These are phyloP conservation scores for Odontothrips loti DNA, from an alignment of 2,888 invertebrate species.

Conservation along the genomic window DNA sequence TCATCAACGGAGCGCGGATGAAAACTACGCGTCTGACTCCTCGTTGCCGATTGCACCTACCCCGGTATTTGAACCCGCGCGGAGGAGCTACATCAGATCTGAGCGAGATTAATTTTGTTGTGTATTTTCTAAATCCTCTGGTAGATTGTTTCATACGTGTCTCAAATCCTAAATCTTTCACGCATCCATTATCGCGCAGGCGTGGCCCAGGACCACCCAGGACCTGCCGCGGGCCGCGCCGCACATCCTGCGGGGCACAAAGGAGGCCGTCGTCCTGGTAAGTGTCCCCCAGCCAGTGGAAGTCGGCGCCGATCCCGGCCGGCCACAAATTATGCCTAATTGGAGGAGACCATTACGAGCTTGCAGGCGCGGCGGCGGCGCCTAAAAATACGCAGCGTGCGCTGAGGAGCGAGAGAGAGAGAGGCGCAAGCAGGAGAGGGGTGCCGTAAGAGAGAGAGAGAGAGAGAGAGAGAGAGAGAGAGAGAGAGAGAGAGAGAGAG, in stretches of 20 bases:
- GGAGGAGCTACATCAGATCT: too few relatives aligned
- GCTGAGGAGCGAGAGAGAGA: neutral
- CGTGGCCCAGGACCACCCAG: too few relatives aligned
- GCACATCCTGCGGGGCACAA: neutral
- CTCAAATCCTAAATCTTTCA: too few relatives aligned
- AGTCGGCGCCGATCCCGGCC: neutral
- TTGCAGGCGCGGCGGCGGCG: neutral
- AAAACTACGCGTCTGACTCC: too few relatives aligned
- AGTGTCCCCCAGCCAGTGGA: neutral
- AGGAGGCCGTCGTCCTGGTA: neutral
- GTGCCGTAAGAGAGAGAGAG: neutral
- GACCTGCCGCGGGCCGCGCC: too few relatives aligned
- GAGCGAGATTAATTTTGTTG: too few relatives aligned
- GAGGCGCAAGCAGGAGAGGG: neutral
- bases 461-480: constrained; percentile 11
- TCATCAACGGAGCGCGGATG: too few relatives aligned
- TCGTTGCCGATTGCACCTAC: too few relatives aligned
- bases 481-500: neutral
- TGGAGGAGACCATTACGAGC: constrained; percentile 9
- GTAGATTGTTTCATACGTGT: too few relatives aligned
- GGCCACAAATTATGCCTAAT: constrained; percentile 16
- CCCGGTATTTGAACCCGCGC: too few relatives aligned
- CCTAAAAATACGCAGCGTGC: neutral
- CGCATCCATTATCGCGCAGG: too few relatives aligned
- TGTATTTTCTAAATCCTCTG: too few relatives aligned